Evolutionary conservation across 2,888 invertebrate species (phyloP), one percentile per base, ranked within the genome.

Genomic region (Ophioninae sp.): DNA sequence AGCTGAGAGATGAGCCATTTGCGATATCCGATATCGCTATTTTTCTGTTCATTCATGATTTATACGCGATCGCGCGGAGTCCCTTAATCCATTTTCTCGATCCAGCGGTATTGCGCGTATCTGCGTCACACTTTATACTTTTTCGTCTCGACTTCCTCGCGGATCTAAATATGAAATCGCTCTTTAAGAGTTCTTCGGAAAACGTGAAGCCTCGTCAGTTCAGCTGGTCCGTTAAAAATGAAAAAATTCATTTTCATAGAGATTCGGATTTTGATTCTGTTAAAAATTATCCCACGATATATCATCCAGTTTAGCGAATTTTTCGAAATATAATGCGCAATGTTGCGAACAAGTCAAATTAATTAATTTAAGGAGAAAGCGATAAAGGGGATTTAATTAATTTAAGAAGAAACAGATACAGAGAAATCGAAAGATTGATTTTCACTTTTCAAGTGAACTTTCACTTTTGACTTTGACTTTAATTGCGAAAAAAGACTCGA

Each of bases 1-100:
- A 61, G 23, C 37, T 37, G 58, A 61, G 58, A 51, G 41, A 61
- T 59, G 59, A 71, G 74, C 61, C 74, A 81, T 83, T 83, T 75
- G 81, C 63, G 69, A 74, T 41, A 51, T 72, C 68, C 61, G 69
- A 74, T 71, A 65, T 1, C 23, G 30, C n/a, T 20, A 58, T 67
- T 68, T 68, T 74, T 51, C n/a, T 20, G n/a, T 39, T 69, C 56
- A 10, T 69, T 44, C 20, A 13, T 59, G 10, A 39, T 63, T 71
- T 56, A 56, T 71, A 20, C 56, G 22, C 0, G 13, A 8, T 20
- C 6, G 78, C 22, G 56, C 51, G 8, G 37, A 63, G 37, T 61
- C 13, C 13, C 6, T n/a, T 6, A 71, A 39, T 51, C 10, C 5
- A 22, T 74, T 30, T 71, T 39, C 64, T 39, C 65, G 22, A 76